A percentile compares a stretch with the other conserved stretches of the same genome.
These are phyloP conservation scores for Podocnemis expansa DNA, from an alignment of 2,113 vertebrate species.

Conservation along the genomic window DNA sequence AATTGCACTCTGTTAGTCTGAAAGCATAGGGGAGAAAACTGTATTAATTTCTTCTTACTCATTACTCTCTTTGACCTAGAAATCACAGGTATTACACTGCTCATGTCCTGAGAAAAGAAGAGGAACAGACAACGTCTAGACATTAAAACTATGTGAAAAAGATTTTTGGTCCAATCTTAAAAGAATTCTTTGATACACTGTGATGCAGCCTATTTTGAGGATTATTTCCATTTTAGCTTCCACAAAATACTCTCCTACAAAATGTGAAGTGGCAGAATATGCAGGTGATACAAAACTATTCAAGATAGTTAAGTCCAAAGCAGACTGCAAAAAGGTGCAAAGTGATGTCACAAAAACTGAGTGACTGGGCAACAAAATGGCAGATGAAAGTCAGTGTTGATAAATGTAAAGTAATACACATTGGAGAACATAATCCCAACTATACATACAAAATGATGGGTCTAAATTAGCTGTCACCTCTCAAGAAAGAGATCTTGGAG, in stretches of 20 bases:
- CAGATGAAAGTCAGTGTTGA: too few relatives aligned
- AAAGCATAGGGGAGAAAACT: not conserved
- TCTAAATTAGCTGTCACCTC: too few relatives aligned
- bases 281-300: too few relatives aligned
- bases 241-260: not conserved
- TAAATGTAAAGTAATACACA: too few relatives aligned
- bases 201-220: accelerated
- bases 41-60: not conserved
- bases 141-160: not conserved
- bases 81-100: not conserved
- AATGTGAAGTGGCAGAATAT: too few relatives aligned
- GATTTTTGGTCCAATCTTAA: not conserved
- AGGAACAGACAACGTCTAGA: not conserved
- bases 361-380: too few relatives aligned
- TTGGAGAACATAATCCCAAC: too few relatives aligned
- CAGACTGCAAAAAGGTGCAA: too few relatives aligned
- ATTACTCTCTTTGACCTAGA: not conserved
- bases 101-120: not conserved
- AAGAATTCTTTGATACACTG: not conserved
- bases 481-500: too few relatives aligned
- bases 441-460: too few relatives aligned
- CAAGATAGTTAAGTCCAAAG: too few relatives aligned
- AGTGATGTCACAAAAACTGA: too few relatives aligned
- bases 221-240: not conserved
- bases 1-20: slow-evolving; percentile 80